phyloP scores from a whole-genome alignment of 1,140 invertebrate species.

The Maconellicoccus hirsutus region DNA sequence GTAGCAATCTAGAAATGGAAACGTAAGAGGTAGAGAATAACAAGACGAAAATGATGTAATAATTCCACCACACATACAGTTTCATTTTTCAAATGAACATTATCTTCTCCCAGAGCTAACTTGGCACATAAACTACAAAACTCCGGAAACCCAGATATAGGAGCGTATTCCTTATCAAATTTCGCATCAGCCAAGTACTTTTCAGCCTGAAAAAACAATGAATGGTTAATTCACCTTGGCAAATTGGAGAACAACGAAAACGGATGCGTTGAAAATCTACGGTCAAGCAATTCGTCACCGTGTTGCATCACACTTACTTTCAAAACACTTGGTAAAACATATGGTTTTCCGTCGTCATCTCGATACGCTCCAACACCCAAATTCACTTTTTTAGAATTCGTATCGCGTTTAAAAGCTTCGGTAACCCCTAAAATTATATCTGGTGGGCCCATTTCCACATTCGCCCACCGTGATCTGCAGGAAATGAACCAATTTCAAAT shows the following conservation, averaged over 20 bases:
- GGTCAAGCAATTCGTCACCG: not conserved
- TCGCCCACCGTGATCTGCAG: slow-evolving; percentile 68
- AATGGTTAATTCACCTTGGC: too few species aligned
- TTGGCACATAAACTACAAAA: slow-evolving; percentile 71
- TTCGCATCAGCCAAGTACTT: slow-evolving; percentile 51
- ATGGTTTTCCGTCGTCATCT: slow-evolving; percentile 96
- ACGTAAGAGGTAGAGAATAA: too few species aligned
- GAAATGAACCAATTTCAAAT: too few species aligned
- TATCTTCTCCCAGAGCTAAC: slow-evolving; percentile 81
- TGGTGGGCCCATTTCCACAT: slow-evolving; percentile 94
- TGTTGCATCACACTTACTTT: slow-evolving; percentile 43
- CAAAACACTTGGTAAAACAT: slow-evolving; percentile 78
- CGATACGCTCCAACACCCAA: slow-evolving; percentile 95
- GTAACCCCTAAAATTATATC: slow-evolving; percentile 97
- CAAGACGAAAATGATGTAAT: too few species aligned
- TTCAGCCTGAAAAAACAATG: slow-evolving; percentile 58
- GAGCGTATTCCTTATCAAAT: slow-evolving; percentile 92
- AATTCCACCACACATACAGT: slow-evolving; percentile 49
- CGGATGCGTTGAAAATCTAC: too few species aligned
- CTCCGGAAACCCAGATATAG: slow-evolving; percentile 72
- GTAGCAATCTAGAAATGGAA: slow-evolving; percentile 39
- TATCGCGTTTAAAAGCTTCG: slow-evolving; percentile 90
- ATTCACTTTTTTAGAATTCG: slow-evolving; percentile 93
- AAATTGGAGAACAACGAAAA: too few species aligned
- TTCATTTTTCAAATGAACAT: slow-evolving; percentile 56